phyloP scores from a whole-genome alignment of 2,888 invertebrate genomes.

The Sinotaia quadrata region DNA sequence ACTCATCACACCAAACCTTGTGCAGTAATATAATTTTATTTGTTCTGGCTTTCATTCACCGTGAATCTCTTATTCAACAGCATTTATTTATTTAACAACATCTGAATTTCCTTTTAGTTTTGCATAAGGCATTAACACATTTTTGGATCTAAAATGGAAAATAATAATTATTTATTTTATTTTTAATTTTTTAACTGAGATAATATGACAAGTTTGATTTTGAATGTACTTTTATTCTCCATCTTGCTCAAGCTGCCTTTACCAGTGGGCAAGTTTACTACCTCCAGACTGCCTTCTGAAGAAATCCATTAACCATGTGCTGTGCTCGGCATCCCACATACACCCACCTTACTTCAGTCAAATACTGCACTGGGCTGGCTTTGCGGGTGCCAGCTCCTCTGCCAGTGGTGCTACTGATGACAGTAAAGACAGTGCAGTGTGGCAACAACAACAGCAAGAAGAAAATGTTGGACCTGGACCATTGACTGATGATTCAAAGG shows the following conservation, averaged over 20 bases:
- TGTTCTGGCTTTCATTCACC: background rate
- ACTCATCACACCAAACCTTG: slow-evolving; percentile 82
- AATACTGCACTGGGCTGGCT: slow-evolving; percentile 81
- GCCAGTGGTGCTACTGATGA: slow-evolving; percentile 74
- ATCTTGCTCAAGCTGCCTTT: slow-evolving; percentile 77
- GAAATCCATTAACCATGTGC: slow-evolving; percentile 86
- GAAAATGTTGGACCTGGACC: slow-evolving; percentile 43
- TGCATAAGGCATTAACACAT: too few species aligned
- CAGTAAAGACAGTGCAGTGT: slow-evolving; percentile 69
- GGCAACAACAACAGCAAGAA: slow-evolving; percentile 43
- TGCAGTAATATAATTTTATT: slow-evolving; percentile 75
- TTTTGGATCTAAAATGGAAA: too few species aligned
- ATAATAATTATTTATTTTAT: too few species aligned
- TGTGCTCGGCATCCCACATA: slow-evolving; percentile 90
- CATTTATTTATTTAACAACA: background rate
- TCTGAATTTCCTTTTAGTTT: background rate
- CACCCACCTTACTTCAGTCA: slow-evolving; percentile 84
- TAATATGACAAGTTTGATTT: too few species aligned
- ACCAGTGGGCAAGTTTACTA: slow-evolving; percentile 83
- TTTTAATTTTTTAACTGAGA: too few species aligned
- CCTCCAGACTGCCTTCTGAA: slow-evolving; percentile 81
- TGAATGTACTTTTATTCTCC: slow-evolving; percentile 19
- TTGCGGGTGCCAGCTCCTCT: slow-evolving; percentile 67
- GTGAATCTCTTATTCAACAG: background rate
- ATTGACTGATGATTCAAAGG: slow-evolving; percentile 74